These are phyloP conservation scores for Rhamnusium bicolor DNA, from an alignment of 2,888 invertebrate genomes.

Conservation along the genomic window DNA sequence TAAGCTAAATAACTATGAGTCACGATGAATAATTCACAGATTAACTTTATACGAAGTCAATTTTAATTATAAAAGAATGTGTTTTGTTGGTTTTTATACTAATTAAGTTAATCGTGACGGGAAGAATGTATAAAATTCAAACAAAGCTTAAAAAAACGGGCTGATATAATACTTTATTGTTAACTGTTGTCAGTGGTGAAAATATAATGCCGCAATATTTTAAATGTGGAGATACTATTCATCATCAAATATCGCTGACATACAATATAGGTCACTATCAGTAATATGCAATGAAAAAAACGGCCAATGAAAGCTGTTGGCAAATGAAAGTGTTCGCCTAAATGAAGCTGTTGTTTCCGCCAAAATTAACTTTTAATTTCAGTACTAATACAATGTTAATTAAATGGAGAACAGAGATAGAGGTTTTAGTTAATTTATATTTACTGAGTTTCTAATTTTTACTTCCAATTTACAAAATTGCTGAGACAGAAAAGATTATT, in stretches of 20 bases:
- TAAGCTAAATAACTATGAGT: not conserved
- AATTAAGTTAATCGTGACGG: not conserved
- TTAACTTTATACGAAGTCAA: not conserved
- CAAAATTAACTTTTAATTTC: slow-evolving; percentile 9
- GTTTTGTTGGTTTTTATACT: not conserved
- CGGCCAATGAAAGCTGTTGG: not conserved
- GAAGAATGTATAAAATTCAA: not conserved
- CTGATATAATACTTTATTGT: not conserved
- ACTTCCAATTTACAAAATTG: too few relatives aligned
- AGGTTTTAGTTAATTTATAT: not conserved
- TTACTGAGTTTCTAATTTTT: not conserved
- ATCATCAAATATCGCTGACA: slow-evolving; percentile 14
- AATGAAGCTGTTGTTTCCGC: not conserved
- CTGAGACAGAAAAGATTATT: too few relatives aligned
- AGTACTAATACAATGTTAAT: not conserved
- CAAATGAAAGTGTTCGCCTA: not conserved
- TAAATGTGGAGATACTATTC: slow-evolving; percentile 12
- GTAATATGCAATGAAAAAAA: not conserved
- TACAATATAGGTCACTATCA: slow-evolving; percentile 20
- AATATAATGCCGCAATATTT: not conserved
- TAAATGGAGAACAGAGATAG: not conserved
- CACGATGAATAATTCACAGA: not conserved
- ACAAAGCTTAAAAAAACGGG: not conserved
- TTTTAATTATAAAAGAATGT: not conserved
- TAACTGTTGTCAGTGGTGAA: not conserved